Evolutionary conservation across 2,888 invertebrate species (phyloP).

Genomic region (Calliopum simillimum): DNA sequence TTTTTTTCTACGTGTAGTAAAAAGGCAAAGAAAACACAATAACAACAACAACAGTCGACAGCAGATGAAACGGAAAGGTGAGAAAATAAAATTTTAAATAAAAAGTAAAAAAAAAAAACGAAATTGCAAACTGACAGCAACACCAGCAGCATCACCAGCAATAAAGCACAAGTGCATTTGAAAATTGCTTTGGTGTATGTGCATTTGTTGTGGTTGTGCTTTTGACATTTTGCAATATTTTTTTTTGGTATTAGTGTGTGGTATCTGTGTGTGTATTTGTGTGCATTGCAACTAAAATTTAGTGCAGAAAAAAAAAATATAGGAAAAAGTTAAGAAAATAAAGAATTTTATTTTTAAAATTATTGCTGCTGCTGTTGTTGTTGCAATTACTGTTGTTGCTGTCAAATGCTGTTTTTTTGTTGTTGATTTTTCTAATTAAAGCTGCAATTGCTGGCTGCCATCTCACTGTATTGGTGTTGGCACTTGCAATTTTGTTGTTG

Average conservation of each 20-base stretch:
- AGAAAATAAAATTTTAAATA: not conserved
- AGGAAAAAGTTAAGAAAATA: too few species aligned
- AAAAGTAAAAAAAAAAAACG: not conserved
- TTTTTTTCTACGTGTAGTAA: too few species aligned
- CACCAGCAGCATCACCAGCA: too few species aligned
- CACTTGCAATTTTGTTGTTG: slow-evolving; percentile 3
- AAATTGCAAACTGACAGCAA: too few species aligned
- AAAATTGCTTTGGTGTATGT: not conserved
- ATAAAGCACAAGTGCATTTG: not conserved
- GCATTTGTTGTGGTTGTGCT: not conserved
- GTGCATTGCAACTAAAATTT: too few species aligned
- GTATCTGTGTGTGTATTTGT: too few species aligned
- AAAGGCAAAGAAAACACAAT: not conserved
- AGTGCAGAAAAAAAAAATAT: too few species aligned
- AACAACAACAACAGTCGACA: slow-evolving; percentile 1
- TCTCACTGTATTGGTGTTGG: slow-evolving; percentile 37
- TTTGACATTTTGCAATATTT: slow-evolving; percentile 3
- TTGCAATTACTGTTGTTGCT: slow-evolving; percentile 38
- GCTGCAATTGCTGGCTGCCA: slow-evolving; percentile 48
- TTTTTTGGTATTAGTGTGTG: not conserved
- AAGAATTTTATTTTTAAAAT: not conserved
- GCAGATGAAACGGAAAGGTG: not conserved
- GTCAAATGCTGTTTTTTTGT: slow-evolving; percentile 21
- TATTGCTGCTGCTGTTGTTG: slow-evolving; percentile 32
- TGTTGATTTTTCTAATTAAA: slow-evolving; percentile 1